These are phyloP conservation scores for Platanista minor DNA, from an alignment of 2,113 vertebrate genomes.

Conservation along the genomic window DNA sequence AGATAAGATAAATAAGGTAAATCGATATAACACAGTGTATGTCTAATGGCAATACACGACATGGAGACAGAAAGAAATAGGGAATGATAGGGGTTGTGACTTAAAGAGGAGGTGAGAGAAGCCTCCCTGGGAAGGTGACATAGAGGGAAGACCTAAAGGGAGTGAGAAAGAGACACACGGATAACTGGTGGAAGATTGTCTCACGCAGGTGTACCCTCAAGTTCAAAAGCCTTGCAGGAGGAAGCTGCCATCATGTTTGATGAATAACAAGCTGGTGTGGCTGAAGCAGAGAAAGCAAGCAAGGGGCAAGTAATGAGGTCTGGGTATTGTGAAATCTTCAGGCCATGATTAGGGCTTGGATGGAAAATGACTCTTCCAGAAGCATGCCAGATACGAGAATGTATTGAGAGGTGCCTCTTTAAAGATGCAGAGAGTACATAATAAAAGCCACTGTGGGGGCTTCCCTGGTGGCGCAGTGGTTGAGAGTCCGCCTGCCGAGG, in stretches of 20 bases:
- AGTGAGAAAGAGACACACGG: background rate
- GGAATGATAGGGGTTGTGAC: background rate
- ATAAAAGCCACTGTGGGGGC: too few relatives aligned
- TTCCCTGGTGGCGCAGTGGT: too few relatives aligned
- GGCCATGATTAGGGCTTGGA: background rate
- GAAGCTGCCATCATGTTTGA: background rate
- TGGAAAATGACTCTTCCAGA: background rate
- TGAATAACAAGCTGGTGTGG: background rate
- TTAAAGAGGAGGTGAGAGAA: background rate
- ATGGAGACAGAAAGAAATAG: background rate
- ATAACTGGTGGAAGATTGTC: background rate
- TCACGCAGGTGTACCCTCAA: background rate
- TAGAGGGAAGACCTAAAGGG: background rate
- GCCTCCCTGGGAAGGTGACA: background rate
- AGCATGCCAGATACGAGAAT: background rate
- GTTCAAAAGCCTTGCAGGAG: background rate
- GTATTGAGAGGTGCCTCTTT: background rate
- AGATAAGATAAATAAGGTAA: background rate
- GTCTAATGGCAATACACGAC: background rate
- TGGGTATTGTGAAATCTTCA: background rate
- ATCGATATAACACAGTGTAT: background rate
- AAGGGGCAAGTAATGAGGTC: background rate
- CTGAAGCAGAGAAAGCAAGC: background rate
- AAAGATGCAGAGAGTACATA: background rate
- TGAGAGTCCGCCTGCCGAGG: too few relatives aligned